Base-by-base conservation (phyloP, 92 coral and sea anemone genomes). In the Micromussa lordhowensis region DNA sequence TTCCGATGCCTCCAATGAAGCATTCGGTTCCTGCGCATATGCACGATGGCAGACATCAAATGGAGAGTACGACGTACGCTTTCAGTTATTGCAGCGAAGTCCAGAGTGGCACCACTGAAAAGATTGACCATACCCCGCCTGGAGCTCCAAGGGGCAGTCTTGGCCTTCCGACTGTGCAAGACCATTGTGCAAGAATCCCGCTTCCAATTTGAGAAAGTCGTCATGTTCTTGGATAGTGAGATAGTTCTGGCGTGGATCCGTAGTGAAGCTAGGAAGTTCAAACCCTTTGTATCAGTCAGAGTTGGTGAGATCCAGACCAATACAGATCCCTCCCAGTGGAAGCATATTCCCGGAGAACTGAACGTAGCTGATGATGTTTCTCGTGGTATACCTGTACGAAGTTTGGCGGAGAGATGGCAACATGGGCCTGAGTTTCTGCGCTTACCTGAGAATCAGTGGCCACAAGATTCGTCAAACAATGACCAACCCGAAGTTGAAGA, bases 1-100 rank as follows among this genome's bases (percentile, higher is more conserved):
- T 74, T 54, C 90, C 18, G 34, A n/a, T 63, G 69, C 69, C 49
- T 91, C 90, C n/a, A 26, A 87, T 12, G 90, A 76, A 13, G 88
- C 93, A 34, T 91, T 91, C 66, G 93, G 90, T 21, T 35, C 84
- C 14, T 81, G 88, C 70, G 93, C 93, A 9, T 90, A 85, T 73
- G 75, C 68, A 31, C 78, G 92, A 85, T 85, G 89, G 75, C 75
- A 88, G 66, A 40, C 49, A 18, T 8, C 21, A 3, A 82, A 35
- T 12, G 77, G 10, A 38, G 59, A 68, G 29, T 64, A 12, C 64
- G 32, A 36, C 34, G 86, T 51, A 21, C 58, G 55, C 19, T 82
- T 82, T n/a, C n/a, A n/a, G n/a, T n/a, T 38, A 82, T 82, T 29
- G 48, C 76, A 53, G 89, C 89, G 40, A 85, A 85, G 55, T 85